Base-by-base conservation (phyloP, 1,140 invertebrate genomes). In the Leptopilina clavipes region DNA sequence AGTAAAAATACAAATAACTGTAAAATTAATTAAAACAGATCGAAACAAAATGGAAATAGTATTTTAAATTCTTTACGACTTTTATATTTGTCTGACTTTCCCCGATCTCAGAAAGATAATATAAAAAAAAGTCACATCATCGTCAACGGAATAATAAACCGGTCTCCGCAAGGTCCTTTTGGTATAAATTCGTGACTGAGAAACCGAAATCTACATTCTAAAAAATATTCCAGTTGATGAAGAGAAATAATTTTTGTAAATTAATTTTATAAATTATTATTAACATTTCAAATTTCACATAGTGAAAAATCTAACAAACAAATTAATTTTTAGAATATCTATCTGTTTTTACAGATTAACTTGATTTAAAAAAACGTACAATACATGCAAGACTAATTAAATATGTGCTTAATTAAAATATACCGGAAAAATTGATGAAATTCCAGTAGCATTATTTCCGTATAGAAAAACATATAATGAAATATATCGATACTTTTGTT, bases 101-200 rank as follows among this genome's bases (percentile, higher is more conserved):
- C 78, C 75, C 77, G 76, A 80, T 81, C 56, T 77, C 59, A 80
- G 75, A 81, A 72, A 76, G 43, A 9, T 79, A 37, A 31, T 31
- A 31, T 5, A 54, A 82, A 82, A 83, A 44, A 81, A 78, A 81
- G 76, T 45, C 77, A 71, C 78, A 81, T 83, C 79, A 75, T 31
- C 25, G 71, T 78, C 74, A 79, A 79, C 78, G 76, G 72, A 76
- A 80, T 77, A 79, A 75, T 76, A 82, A 83, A 81, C 81, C 81
- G 81, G 81, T 82, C 79, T 71, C 79, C 81, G n/a, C n/a, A 82
- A 82, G 81, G 81, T 81, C 71, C 76, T 76, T 31, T 31, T 31
- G 25, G 25, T 79, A 76, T 76, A 79, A 71, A 54, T 43, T 52
- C 19, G 25, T 48, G 25, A 31, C 25, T 31, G 25, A 31, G 37